Conservation (phyloP, 2,888 invertebrate genomes). For the Pocota personata region DNA sequence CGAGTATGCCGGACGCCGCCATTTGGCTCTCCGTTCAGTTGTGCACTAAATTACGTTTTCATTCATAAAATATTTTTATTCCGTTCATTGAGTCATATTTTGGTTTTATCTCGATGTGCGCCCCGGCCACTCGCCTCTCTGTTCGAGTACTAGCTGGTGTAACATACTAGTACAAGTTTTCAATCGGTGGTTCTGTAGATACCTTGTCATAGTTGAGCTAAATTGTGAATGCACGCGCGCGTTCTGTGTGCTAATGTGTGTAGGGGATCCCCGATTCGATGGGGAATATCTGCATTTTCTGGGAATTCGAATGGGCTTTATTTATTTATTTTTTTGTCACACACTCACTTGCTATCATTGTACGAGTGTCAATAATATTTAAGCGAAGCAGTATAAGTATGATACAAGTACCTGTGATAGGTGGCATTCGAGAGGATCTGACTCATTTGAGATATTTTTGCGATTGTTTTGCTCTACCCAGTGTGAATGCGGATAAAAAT, state of each 20-base stretch:
- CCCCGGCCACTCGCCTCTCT: not conserved
- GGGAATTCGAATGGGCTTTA: conserved; percentile 11
- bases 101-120: conserved; percentile 45
- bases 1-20: not conserved
- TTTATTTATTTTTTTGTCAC: conserved; percentile 16
- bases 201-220: conserved; percentile 67
- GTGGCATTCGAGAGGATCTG: conserved; percentile 33
- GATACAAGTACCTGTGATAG: not conserved
- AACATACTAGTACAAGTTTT: not conserved
- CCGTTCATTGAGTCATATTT: conserved; percentile 67
- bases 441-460: conserved; percentile 65
- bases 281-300: conserved; percentile 55
- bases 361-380: no score
- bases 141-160: not conserved
- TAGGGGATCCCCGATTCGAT: conserved; percentile 41
- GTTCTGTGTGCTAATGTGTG: not conserved
- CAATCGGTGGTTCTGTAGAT: not conserved
- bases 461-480: conserved; percentile 17
- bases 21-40: not conserved
- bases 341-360: not conserved
- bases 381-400: not conserved
- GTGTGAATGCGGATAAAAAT: conserved; percentile 61
- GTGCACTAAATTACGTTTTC: conserved; percentile 40
- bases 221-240: conserved; percentile 55
- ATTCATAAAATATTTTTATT: conserved; percentile 68